These are phyloP conservation scores for Daktulosphaira vitifoliae DNA, from an alignment of 1,140 invertebrate genomes.

Conservation along the genomic window DNA sequence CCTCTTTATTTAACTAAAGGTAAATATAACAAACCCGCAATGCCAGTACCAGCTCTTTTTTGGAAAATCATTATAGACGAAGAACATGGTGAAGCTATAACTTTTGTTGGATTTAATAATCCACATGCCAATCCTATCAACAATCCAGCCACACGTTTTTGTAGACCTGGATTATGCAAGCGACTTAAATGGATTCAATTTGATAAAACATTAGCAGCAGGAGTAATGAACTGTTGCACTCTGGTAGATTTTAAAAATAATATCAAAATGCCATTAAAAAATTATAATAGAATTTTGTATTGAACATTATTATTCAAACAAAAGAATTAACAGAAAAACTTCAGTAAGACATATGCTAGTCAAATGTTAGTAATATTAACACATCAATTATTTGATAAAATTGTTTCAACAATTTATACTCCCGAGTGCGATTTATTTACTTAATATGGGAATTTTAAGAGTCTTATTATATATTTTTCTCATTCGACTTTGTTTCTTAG, in stretches of 20 bases:
- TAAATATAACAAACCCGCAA: conserved; percentile 23
- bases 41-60: conserved; percentile 38
- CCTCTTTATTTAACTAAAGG: neutral
- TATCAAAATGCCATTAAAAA: no score
- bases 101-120: conserved; percentile 39
- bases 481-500: no score
- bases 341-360: no score
- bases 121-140: conserved; percentile 27
- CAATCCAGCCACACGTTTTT: neutral
- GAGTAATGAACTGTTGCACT: conserved; percentile 37
- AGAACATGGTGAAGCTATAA: conserved; percentile 27
- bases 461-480: no score
- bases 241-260: conserved; percentile 2
- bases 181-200: conserved; percentile 37
- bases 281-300: no score
- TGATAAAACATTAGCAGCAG: conserved; percentile 33
- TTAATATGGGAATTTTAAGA: no score
- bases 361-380: no score
- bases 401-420: no score
- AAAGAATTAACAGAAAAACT: no score
- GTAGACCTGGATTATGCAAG: conserved; percentile 36
- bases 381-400: no score
- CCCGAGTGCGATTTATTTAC: no score
- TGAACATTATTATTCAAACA: no score
- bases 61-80: conserved; percentile 36